Evolutionary conservation across 2,888 invertebrate genomes (phyloP).

Genomic region (Beris chalybata): DNA sequence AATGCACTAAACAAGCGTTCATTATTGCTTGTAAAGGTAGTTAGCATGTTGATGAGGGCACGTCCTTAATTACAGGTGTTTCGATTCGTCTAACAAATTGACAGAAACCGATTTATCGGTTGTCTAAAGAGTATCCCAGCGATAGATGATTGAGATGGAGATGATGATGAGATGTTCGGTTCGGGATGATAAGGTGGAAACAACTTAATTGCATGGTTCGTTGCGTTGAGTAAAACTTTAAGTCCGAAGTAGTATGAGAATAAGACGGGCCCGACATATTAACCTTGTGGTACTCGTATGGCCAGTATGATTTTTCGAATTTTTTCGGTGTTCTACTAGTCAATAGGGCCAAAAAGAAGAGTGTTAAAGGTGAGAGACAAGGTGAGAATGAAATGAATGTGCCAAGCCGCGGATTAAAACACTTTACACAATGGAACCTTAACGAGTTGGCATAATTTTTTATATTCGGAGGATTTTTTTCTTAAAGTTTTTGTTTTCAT

Average conservation of each 20-base stretch:
- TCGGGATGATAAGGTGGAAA: constrained; percentile 13
- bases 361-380: constrained; percentile 22
- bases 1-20: constrained; percentile 13
- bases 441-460: constrained; percentile 35
- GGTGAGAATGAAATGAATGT: constrained; percentile 29
- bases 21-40: constrained; percentile 31
- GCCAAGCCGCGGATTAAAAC: constrained; percentile 21
- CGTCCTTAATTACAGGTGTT: constrained; percentile 39
- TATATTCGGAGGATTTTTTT: constrained; percentile 9
- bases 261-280: constrained; percentile 10
- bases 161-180: not conserved
- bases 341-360: constrained; percentile 1
- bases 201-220: constrained; percentile 27
- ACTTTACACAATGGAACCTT: constrained; percentile 35
- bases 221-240: not conserved
- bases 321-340: not conserved
- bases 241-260: constrained; percentile 6
- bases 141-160: constrained; percentile 7
- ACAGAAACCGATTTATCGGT: constrained; percentile 32
- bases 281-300: constrained; percentile 16
- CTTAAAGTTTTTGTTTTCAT: constrained; percentile 24
- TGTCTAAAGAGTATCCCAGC: constrained; percentile 4
- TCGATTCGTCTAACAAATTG: constrained; percentile 33
- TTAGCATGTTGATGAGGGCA: constrained; percentile 37
- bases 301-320: constrained; percentile 8